phyloP scores from a whole-genome alignment of 1,140 invertebrate species.

The Zeugodacus cucurbitae region DNA sequence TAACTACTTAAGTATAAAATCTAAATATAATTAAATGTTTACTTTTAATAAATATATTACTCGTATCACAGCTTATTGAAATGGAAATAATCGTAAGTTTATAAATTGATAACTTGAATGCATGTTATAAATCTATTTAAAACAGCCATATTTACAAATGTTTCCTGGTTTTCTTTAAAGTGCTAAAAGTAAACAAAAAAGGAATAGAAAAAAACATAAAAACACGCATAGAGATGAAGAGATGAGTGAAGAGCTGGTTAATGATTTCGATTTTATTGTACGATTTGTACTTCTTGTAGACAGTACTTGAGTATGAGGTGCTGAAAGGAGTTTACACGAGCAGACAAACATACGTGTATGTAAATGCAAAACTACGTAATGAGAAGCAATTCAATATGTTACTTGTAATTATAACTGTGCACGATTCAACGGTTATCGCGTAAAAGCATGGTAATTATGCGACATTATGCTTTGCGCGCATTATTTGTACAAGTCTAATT shows the following conservation, averaged over 20 bases:
- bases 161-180: background rate
- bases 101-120: background rate
- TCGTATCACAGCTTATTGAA: background rate
- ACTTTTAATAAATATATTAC: background rate
- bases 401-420: background rate
- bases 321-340: conserved; percentile 34
- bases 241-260: background rate
- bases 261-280: background rate
- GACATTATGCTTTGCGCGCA: background rate
- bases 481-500: background rate
- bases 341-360: conserved; percentile 19
- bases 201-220: background rate
- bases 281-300: background rate
- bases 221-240: background rate
- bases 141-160: background rate
- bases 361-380: background rate
- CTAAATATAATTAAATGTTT: background rate
- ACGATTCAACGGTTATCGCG: background rate
- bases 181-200: conserved; percentile 3
- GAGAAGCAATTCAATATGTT: background rate
- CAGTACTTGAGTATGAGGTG: background rate
- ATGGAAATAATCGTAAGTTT: background rate
- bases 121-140: too few relatives aligned
- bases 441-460: background rate
- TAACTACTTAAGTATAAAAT: background rate